phyloP scores from a whole-genome alignment of 2,888 invertebrate genomes.

The Nephrotoma appendiculata region DNA sequence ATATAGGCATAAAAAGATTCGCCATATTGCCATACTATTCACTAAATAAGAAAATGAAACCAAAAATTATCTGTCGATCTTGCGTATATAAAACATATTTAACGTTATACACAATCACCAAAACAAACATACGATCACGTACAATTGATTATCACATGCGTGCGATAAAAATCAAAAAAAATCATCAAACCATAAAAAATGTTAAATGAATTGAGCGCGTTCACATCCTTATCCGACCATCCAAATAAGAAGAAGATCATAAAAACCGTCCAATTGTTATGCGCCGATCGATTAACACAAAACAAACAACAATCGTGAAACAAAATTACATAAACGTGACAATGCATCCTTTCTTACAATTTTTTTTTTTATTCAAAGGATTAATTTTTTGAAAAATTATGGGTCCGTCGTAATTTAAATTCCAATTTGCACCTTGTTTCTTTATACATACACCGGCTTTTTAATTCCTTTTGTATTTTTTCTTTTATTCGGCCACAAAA shows the following conservation, averaged over 20 bases:
- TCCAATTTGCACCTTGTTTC: neutral
- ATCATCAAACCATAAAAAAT: neutral
- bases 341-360: neutral
- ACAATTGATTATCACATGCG: neutral
- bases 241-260: neutral
- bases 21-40: too few species aligned
- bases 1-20: too few species aligned
- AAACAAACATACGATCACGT: neutral
- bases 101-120: neutral
- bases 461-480: neutral
- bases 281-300: neutral
- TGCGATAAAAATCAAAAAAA: neutral
- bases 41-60: too few species aligned
- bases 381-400: neutral
- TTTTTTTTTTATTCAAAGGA: neutral
- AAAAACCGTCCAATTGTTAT: neutral
- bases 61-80: too few species aligned
- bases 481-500: neutral
- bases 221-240: neutral
- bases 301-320: neutral
- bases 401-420: neutral
- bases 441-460: neutral
- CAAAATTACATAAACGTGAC: neutral
- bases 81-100: neutral
- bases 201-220: neutral